Base-by-base conservation (phyloP, 2,888 invertebrate genomes). In the Hartigia nigra region DNA sequence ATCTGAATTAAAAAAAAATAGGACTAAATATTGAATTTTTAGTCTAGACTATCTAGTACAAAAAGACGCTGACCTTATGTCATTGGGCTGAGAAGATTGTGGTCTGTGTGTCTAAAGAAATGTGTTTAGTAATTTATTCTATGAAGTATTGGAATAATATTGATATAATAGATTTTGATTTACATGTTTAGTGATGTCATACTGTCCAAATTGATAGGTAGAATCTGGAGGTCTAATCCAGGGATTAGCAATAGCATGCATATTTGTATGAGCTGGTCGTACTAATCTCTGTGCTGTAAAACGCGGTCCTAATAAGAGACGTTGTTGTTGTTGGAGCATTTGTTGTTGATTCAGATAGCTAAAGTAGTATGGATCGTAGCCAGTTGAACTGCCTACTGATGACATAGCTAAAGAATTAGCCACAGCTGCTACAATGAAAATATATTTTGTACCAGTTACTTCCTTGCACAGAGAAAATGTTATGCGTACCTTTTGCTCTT, bases 331-430 rank as follows among this genome's bases (percentile, higher is more conserved):
- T 31, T 87, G 83, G 69, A 84, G 78, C 80, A 84, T 77, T 23
- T 86, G 86, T 74, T 87, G 86, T 31, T 85, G 87, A 72, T 87
- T 85, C 34, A 83, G 79, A 78, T 86, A 84, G 78, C 82, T 85
- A 36, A 84, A 82, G 76, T 85, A 87, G 82, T 85, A 87, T 23
- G 88, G 85, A 81, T 89, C 84, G 74, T 82, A 87, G 39, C 81
- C 83, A 36, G 79, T 78, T 77, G 78, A 74, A 76, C 37, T 80
- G 37, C 78, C 77, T 23, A 86, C 79, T 23, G 87, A 85, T 34
- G 87, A 85, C 72, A 85, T 84, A 55, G 85, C 86, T 81, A 87
- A 81, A 36, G 89, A 87, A 82, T 88, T 88, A n/a, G 87, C 86
- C 77, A 87, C 86, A 80, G 87, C 88, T 77, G 86, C 87, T 88